phyloP scores from a whole-genome alignment of 1,140 invertebrate species.

The Oscheius sp. region DNA sequence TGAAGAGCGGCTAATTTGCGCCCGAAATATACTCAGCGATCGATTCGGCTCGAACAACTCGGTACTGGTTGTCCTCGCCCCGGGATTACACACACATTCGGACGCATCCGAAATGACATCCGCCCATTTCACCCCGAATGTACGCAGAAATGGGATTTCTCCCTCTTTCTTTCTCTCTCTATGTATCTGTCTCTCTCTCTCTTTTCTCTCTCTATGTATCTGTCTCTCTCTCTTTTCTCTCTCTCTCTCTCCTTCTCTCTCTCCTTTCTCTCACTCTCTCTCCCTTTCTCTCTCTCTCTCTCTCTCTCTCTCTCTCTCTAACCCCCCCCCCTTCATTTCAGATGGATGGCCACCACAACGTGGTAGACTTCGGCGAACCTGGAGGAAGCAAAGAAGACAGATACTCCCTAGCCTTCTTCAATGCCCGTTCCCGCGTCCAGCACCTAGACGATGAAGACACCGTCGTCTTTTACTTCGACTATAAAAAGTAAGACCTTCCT shows the following conservation, averaged over 20 bases:
- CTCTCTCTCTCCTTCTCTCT: background rate
- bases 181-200: background rate
- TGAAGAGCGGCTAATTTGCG: too few relatives aligned
- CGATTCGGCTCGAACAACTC: too few relatives aligned
- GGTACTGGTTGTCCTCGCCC: too few relatives aligned
- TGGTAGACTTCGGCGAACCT: background rate
- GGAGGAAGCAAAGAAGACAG: conserved; percentile 1
- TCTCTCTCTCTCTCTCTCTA: background rate
- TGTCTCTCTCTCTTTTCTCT: too few relatives aligned
- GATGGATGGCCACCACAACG: background rate
- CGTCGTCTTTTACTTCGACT: conserved; percentile 14
- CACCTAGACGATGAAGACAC: conserved; percentile 12
- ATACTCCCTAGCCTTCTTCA: background rate
- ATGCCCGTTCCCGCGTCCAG: conserved; percentile 1
- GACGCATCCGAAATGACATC: too few relatives aligned
- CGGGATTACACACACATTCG: too few relatives aligned
- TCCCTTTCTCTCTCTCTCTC: background rate
- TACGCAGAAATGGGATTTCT: too few relatives aligned
- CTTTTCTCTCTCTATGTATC: background rate
- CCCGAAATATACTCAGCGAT: too few relatives aligned
- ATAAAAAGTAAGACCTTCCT: background rate
- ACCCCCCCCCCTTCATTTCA: too few relatives aligned
- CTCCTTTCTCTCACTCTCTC: background rate
- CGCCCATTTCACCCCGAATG: too few relatives aligned
- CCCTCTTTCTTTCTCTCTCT: too few relatives aligned